Conservation (phyloP, 1,140 invertebrate species). For the Bombus superbus region DNA sequence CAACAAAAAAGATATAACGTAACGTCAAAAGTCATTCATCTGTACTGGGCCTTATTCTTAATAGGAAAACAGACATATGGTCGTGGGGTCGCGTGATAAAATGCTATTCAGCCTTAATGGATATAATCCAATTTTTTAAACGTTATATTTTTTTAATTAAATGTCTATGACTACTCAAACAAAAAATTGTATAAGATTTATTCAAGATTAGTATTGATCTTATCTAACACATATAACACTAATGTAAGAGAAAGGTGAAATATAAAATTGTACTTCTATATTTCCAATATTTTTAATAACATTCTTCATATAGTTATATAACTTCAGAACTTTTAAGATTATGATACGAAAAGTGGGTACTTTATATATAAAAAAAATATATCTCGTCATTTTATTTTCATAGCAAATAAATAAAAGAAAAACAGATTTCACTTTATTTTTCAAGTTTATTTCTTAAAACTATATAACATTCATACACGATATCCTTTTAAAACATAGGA, state of each 20-base stretch:
- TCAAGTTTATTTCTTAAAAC: slow-evolving; percentile 33
- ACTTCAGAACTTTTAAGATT: neutral
- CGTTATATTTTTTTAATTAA: neutral
- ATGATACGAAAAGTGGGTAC: neutral
- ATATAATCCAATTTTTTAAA: too few species aligned
- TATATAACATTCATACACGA: slow-evolving; percentile 34
- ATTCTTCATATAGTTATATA: neutral
- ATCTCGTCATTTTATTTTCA: neutral
- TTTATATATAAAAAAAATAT: neutral
- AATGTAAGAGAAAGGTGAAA: neutral
- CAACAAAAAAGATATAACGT: too few species aligned
- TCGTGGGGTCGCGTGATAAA: too few species aligned
- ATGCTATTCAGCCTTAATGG: too few species aligned
- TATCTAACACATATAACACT: neutral
- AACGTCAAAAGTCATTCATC: too few species aligned
- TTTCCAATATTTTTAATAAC: neutral
- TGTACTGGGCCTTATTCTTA: too few species aligned
- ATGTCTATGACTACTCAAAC: neutral
- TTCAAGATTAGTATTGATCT: neutral
- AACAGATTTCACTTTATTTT: neutral
- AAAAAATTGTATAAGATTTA: neutral
- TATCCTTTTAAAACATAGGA: slow-evolving; percentile 19
- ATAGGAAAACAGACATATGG: too few species aligned
- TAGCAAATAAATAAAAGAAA: neutral
- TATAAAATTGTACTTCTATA: neutral